Evolutionary conservation across 1,140 invertebrate species (phyloP), one percentile per base, ranked within the genome.

Genomic region (Philaenus spumarius): DNA sequence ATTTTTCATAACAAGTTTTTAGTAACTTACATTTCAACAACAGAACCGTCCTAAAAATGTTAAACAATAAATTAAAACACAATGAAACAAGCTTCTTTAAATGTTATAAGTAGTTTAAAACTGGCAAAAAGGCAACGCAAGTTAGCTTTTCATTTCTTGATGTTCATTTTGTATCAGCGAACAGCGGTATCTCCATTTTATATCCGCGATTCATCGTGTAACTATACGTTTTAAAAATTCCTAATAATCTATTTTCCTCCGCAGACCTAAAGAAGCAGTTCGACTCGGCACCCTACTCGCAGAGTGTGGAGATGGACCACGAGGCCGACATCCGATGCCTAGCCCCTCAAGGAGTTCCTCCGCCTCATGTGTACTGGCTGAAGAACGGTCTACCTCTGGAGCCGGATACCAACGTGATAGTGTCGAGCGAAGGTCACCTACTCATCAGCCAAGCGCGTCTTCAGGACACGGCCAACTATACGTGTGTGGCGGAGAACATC

Each of bases 401-500:
- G 17, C 58, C 63, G 3, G 67, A 68, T 56, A 62, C 61, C 17
- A 66, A 67, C 55, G 64, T 67, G 46, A 66, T 67, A 37, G 54
- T 64, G 9, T 64, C 64, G 30, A 57, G 48, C 23, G 65, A 68
- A 22, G 67, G 66, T 0, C 89, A 89, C 68, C 78, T 98, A 20
- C 82, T 97, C 6, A 87, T 98, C 56, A 87, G 89, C 54, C 87
- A 95, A 69, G 92, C 93, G 26, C 77, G 87, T 23, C 77, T 92
- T n/a, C 81, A 82, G 66, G 91, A 96, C 72, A 87, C 86, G 70
- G 95, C 90, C 51, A 98, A 98, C 79, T 99, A 97, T 75, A 95
- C 90, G 53, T 99, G 96, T 73, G 92, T 93, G 40, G 95, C 95
- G 2, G 88, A 93, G 72, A 98, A 98, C 72, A 83, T 95, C 20